Conservation (phyloP, 2,113 vertebrate genomes). For the Gnathonemus longibarbis region DNA sequence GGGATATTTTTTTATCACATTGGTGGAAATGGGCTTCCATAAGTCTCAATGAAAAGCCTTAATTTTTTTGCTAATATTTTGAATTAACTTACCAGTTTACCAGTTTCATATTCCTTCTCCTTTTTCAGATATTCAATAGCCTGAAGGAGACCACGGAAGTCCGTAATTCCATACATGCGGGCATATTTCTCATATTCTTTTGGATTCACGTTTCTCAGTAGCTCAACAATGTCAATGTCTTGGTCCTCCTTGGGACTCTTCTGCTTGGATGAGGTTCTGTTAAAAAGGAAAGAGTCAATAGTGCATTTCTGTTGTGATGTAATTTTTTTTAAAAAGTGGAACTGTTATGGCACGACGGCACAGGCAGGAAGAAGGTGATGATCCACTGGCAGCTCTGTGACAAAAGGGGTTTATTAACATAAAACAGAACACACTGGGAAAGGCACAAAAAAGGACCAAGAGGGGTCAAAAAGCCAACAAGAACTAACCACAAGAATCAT, state of each 20-base stretch:
- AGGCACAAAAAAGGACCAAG: too few relatives aligned
- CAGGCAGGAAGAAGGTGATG: too few relatives aligned
- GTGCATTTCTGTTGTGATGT: neutral
- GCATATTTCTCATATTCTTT: conserved; percentile 99
- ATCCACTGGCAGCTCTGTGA: too few relatives aligned
- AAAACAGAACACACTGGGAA: too few relatives aligned
- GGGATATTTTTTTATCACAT: neutral
- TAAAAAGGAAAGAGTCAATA: conserved; percentile 25
- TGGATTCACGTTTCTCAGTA: conserved; percentile 95
- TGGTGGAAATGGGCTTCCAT: neutral
- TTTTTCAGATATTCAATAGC: conserved; percentile 90
- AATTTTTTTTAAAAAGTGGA: neutral
- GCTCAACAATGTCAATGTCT: conserved; percentile 88
- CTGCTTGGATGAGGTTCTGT: conserved; percentile 83
- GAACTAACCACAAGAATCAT: too few relatives aligned
- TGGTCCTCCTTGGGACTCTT: conserved; percentile 83
- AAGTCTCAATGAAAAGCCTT: neutral
- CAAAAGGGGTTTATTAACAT: too few relatives aligned
- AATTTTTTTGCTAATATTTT: neutral
- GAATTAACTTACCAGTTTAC: conserved; percentile 66
- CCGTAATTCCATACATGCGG: conserved; percentile 96
- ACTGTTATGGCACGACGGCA: neutral
- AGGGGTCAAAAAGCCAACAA: too few relatives aligned
- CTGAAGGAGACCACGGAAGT: conserved; percentile 93
- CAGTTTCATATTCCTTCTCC: conserved; percentile 78